Evolutionary conservation across 2,797 vertebrate genomes (phyloP).

Genomic region (Poecilia velifera): DNA sequence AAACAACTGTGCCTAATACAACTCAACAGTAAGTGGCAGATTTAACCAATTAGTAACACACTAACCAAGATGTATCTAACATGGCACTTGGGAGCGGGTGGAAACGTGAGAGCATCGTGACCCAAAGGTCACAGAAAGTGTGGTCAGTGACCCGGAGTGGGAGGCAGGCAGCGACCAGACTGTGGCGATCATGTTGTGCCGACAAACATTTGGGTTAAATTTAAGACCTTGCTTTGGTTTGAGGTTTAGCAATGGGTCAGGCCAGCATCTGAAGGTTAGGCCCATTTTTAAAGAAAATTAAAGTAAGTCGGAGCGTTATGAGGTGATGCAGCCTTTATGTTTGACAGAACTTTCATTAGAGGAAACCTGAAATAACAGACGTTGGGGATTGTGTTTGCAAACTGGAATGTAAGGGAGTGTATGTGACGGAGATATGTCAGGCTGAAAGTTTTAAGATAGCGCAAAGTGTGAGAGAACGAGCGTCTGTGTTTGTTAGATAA

Average conservation of each 20-base stretch:
- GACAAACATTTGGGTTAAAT: slow-evolving; percentile 12
- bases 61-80: slow-evolving; percentile 3
- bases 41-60: background rate
- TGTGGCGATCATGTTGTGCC: slow-evolving; percentile 1
- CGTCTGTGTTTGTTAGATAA: slow-evolving; percentile 39
- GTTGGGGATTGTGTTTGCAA: slow-evolving; percentile 13
- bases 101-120: slow-evolving; percentile 11
- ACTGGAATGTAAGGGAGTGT: slow-evolving; percentile 8
- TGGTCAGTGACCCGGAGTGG: slow-evolving; percentile 40
- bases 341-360: background rate
- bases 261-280: background rate
- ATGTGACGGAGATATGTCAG: background rate
- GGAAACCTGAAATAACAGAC: slow-evolving; percentile 13
- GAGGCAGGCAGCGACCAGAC: background rate
- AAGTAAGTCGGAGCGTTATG: background rate
- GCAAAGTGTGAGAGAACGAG: slow-evolving; percentile 24
- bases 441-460: slow-evolving; percentile 1
- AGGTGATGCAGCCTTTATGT: slow-evolving; percentile 2
- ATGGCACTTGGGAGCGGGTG: background rate
- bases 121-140: slow-evolving; percentile 44
- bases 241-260: background rate
- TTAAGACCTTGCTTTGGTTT: background rate
- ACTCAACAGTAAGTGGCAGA: background rate
- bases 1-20: background rate
- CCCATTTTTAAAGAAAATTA: background rate